These are phyloP conservation scores for Thalpophila matura DNA, from an alignment of 2,888 invertebrate genomes.

Conservation along the genomic window DNA sequence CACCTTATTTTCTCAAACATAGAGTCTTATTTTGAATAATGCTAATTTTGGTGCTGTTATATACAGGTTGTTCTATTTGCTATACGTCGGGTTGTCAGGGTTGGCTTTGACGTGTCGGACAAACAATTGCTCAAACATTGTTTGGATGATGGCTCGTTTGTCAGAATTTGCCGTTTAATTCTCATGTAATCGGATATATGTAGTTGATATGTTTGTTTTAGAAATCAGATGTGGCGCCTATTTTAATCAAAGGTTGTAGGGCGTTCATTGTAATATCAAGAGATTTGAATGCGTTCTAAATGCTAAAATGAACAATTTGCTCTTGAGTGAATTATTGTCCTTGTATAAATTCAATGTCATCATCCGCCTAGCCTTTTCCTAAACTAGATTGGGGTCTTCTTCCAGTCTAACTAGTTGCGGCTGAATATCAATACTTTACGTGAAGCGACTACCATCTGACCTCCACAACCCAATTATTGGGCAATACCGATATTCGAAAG, in stretches of 20 bases:
- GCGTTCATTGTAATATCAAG: background rate
- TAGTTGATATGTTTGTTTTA: constrained; percentile 52
- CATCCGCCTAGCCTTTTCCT: too few relatives aligned
- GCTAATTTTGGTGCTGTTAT: constrained; percentile 17
- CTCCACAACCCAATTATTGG: too few relatives aligned
- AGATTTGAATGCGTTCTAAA: background rate
- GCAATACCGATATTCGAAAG: too few relatives aligned
- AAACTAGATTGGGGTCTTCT: too few relatives aligned
- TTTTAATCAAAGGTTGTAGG: constrained; percentile 32
- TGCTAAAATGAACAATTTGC: background rate
- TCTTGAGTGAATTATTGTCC: background rate
- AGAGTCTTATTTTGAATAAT: constrained; percentile 15
- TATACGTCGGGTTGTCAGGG: constrained; percentile 74
- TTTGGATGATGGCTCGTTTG: constrained; percentile 61
- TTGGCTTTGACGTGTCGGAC: constrained; percentile 79
- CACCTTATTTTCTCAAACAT: rapidly evolving
- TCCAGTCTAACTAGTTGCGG: too few relatives aligned
- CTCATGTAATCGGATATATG: constrained; percentile 59
- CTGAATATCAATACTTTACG: too few relatives aligned
- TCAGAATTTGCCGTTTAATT: constrained; percentile 64
- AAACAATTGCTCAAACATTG: constrained; percentile 76
- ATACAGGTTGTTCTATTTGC: constrained; percentile 60
- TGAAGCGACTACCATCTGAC: too few relatives aligned
- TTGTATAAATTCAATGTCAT: too few relatives aligned
- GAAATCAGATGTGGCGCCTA: constrained; percentile 21